A percentile compares a stretch with the other conserved stretches of the same genome.
Evolutionary conservation across 2,888 invertebrate species (phyloP).

Genomic region (Athalia cordata): DNA sequence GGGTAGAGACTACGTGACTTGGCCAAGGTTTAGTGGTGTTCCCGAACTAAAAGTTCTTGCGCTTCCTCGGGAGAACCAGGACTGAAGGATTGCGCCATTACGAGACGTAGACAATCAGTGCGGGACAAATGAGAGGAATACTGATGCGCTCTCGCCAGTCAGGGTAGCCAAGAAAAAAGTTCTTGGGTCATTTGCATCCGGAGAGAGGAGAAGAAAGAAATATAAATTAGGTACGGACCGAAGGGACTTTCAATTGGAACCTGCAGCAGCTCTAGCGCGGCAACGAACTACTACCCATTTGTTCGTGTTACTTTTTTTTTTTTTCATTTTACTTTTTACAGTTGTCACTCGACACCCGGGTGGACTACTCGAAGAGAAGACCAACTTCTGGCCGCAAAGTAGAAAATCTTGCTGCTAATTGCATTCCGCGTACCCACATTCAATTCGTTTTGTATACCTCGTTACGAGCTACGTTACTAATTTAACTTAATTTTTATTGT

Average conservation of each 20-base stretch:
- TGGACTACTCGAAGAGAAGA: not conserved
- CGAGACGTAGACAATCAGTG: conserved; percentile 67
- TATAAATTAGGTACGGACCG: conserved; percentile 58
- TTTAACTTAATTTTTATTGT: too few species aligned
- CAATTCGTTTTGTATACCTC: too few species aligned
- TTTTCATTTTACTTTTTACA: not conserved
- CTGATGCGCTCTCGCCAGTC: conserved; percentile 56
- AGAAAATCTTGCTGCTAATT: conserved; percentile 17
- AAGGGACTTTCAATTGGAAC: conserved; percentile 61
- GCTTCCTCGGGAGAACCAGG: not conserved
- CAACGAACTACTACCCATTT: too few species aligned
- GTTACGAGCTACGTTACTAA: too few species aligned
- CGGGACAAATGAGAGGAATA: conserved; percentile 69
- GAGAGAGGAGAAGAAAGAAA: conserved; percentile 46
- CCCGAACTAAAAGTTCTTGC: conserved; percentile 37
- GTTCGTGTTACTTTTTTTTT: not conserved
- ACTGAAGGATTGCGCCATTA: conserved; percentile 65
- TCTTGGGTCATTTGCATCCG: conserved; percentile 38
- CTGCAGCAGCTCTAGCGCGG: not conserved
- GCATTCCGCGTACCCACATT: not conserved
- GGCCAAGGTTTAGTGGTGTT: conserved; percentile 38
- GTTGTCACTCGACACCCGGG: conserved; percentile 16
- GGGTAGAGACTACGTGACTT: conserved; percentile 28
- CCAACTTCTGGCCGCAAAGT: conserved; percentile 34
- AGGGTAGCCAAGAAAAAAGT: conserved; percentile 27